phyloP scores from a whole-genome alignment of 1,140 invertebrate genomes.

The Diorhabda sublineata region DNA sequence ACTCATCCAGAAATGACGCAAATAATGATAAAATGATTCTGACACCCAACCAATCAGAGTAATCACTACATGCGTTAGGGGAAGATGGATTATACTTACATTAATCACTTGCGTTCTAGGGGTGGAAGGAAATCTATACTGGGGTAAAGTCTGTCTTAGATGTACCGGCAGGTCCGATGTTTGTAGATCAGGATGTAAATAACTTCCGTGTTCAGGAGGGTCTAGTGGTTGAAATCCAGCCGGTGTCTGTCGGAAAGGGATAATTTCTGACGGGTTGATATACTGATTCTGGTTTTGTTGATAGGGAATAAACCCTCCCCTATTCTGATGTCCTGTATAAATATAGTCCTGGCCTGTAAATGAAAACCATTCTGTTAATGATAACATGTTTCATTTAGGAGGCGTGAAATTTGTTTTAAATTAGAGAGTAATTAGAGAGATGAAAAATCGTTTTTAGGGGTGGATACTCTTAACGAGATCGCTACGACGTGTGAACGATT shows the following conservation, averaged over 20 bases:
- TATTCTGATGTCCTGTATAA: background rate
- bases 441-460: background rate
- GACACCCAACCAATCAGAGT: too few relatives aligned
- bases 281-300: conserved; percentile 10
- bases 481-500: background rate
- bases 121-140: conserved; percentile 36
- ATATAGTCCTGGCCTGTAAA: conserved; percentile 24
- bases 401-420: background rate
- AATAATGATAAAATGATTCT: too few relatives aligned
- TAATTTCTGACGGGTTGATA: conserved; percentile 10
- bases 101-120: conserved; percentile 6
- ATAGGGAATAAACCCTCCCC: conserved; percentile 1
- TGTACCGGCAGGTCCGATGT: conserved; percentile 42
- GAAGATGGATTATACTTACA: background rate
- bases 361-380: background rate
- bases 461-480: background rate
- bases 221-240: background rate
- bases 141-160: conserved; percentile 42
- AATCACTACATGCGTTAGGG: too few relatives aligned
- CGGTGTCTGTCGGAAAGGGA: conserved; percentile 13
- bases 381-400: background rate
- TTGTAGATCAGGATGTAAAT: conserved; percentile 37
- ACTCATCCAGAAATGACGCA: too few relatives aligned
- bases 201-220: conserved; percentile 5
- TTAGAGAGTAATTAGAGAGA: background rate